Evolutionary conservation across 2,888 invertebrate genomes (phyloP).

Genomic region (Cyclophora punctaria): DNA sequence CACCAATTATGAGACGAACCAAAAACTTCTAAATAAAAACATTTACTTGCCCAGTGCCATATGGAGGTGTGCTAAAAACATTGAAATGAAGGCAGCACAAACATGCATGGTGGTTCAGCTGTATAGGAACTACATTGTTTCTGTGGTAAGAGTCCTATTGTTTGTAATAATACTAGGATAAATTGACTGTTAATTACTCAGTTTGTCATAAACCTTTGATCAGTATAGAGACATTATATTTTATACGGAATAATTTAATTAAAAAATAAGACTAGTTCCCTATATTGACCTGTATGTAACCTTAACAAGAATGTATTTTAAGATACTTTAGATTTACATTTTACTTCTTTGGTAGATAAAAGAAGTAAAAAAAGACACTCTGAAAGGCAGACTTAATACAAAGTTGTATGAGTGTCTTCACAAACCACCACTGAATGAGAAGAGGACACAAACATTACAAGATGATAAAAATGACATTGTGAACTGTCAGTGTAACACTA

Average conservation of each 20-base stretch:
- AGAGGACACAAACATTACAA: slow-evolving; percentile 42
- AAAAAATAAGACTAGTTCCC: too few relatives aligned
- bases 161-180: too few relatives aligned
- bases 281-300: too few relatives aligned
- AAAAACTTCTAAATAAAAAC: slow-evolving; percentile 53
- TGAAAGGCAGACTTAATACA: slow-evolving; percentile 47
- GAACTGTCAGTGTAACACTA: slow-evolving; percentile 46
- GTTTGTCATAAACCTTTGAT: too few relatives aligned
- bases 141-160: slow-evolving; percentile 36
- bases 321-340: too few relatives aligned
- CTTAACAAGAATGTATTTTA: too few relatives aligned
- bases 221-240: too few relatives aligned
- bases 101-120: slow-evolving; percentile 61
- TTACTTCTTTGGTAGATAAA: slow-evolving; percentile 40
- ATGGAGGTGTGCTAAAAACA: slow-evolving; percentile 61
- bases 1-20: slow-evolving; percentile 58
- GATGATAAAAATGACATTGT: slow-evolving; percentile 21
- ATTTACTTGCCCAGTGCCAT: slow-evolving; percentile 64
- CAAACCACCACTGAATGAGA: slow-evolving; percentile 45
- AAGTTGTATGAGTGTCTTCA: slow-evolving; percentile 50
- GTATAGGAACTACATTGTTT: slow-evolving; percentile 53
- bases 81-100: slow-evolving; percentile 60
- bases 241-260: too few relatives aligned
- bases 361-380: slow-evolving; percentile 52
- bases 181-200: too few relatives aligned